Base-by-base conservation (phyloP, 2,797 vertebrate genomes). In the Poecile montanus region DNA sequence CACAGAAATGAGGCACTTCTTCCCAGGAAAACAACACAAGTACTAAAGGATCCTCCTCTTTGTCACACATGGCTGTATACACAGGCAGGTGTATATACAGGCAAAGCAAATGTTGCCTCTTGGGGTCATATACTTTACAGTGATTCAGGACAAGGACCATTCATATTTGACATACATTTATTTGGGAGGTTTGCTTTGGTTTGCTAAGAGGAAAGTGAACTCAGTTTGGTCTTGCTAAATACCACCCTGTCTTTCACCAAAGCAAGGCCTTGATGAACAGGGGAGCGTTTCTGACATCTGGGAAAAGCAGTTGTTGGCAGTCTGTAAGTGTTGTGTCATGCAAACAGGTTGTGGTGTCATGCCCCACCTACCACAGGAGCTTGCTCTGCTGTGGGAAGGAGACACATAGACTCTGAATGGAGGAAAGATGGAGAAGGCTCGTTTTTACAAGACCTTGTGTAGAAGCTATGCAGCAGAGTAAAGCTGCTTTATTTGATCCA, bases 1-100 rank as follows among this genome's bases (percentile, higher is more conserved):
- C 7, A 42, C 17, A 51, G 6, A n/a, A 70, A 47, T 61, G 23
- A 48, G 17, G 7, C 1, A 5, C 5, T 1, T 62, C 81, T 40
- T 40, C 27, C 18, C 16, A 47, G 45, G 47, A 67, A 73, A 87
- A 50, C 18, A 74, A 5, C 17, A 27, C 7, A 65, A 21, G 5
- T 47, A 17, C n/a, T 57, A 36, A 66, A 78, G 22, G 40, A 65
- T 44, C 11, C 5, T 27, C 0, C 29, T 47, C 4, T 77, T 25
- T 50, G 3, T 45, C 1, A 1, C 0, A 0, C n/a, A 21, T 14
- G 17, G 11, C 44, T 81, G 5, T 16, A 20, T 2, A 27, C 4
- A 54, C 4, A 54, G 17, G 14, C 18, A 38, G 11, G 29, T 88
- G 5, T 11, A 32, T 3, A 25, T 2, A 68, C 4, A 54, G 25